These are phyloP conservation scores for Rattus rattus DNA, from an alignment of 2,113 vertebrate species.

Conservation along the genomic window DNA sequence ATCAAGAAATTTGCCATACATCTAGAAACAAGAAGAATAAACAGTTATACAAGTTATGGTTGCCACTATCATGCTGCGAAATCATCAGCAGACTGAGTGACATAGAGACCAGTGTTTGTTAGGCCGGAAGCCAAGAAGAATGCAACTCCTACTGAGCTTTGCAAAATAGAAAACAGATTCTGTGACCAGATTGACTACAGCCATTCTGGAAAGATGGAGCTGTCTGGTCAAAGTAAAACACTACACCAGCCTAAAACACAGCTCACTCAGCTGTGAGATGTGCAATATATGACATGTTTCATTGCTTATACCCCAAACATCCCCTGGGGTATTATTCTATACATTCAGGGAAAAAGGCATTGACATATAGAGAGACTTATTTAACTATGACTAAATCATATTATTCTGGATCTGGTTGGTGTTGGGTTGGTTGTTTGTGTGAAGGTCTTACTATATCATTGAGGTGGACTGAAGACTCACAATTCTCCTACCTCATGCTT, in stretches of 20 bases:
- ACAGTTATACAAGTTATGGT: neutral
- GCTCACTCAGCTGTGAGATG: neutral
- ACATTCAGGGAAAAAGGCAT: neutral
- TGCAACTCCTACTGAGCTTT: neutral
- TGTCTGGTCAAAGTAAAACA: constrained; percentile 27
- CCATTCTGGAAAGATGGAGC: neutral
- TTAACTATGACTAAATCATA: constrained; percentile 17
- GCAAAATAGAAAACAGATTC: constrained; percentile 49
- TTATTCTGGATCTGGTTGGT: neutral
- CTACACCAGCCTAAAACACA: neutral
- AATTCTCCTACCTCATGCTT: neutral
- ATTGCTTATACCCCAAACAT: neutral
- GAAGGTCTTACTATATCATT: neutral
- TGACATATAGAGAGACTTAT: neutral
- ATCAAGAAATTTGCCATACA: neutral
- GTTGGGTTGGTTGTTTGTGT: neutral
- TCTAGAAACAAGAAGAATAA: neutral
- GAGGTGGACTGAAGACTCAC: neutral
- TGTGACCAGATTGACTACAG: neutral
- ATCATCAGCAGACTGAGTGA: neutral
- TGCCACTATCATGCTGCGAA: neutral
- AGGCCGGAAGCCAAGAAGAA: constrained; percentile 49
- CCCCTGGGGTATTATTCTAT: neutral
- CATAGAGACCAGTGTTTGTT: neutral
- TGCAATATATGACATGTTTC: neutral